A percentile compares a stretch with the other conserved stretches of the same genome.
phyloP scores from a whole-genome alignment of 2,888 invertebrate species.

The Mylabris sibirica region DNA sequence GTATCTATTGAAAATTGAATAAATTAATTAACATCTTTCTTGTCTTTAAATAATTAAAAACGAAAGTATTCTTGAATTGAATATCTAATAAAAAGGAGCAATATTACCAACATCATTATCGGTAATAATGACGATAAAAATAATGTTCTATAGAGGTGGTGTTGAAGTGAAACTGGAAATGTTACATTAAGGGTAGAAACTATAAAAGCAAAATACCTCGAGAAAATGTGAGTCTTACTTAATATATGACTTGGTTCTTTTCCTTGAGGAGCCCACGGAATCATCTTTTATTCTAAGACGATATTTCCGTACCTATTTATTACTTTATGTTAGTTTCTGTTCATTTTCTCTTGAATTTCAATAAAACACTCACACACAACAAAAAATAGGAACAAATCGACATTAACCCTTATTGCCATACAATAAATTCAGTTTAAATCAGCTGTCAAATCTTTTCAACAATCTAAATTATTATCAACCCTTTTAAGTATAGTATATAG shows the following conservation, averaged over 20 bases:
- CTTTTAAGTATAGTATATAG: no score
- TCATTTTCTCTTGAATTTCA: conserved; percentile 1
- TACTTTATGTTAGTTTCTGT: conserved; percentile 5
- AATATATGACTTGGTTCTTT: conserved; percentile 7
- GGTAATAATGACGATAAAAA: background rate
- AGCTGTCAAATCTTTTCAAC: background rate
- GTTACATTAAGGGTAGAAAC: background rate
- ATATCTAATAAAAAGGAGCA: background rate
- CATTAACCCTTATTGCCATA: background rate
- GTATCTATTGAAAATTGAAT: background rate
- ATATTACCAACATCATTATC: background rate
- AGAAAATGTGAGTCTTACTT: conserved; percentile 1
- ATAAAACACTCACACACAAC: background rate
- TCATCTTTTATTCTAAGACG: conserved; percentile 7
- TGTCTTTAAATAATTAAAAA: background rate
- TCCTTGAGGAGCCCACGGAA: conserved; percentile 5
- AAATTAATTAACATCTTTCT: background rate
- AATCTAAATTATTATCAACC: background rate
- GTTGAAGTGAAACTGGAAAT: background rate
- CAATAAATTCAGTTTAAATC: background rate
- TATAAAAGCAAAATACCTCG: background rate
- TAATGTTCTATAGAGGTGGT: background rate
- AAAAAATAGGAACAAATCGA: background rate
- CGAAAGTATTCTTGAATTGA: background rate
- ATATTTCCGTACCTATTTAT: conserved; percentile 8